phyloP scores from a whole-genome alignment of 2,888 invertebrate species.

The Apantesis nais region DNA sequence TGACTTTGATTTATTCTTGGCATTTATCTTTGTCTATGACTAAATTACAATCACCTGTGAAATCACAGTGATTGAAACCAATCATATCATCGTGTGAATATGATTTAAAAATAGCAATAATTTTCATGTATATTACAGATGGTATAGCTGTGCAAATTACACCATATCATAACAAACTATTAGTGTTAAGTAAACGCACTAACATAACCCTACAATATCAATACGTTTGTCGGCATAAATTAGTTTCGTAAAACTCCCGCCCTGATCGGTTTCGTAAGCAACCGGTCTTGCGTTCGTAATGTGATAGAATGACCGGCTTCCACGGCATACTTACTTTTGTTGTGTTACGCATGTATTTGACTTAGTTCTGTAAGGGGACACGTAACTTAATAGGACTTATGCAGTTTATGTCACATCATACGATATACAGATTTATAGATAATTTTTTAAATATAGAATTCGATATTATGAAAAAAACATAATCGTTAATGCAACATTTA shows the following conservation, averaged over 20 bases:
- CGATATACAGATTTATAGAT: not conserved
- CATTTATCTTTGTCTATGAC: no score
- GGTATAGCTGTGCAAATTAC: conserved; percentile 14
- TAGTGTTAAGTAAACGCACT: conserved; percentile 9
- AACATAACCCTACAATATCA: conserved; percentile 20
- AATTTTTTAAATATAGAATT: not conserved
- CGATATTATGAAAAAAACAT: not conserved
- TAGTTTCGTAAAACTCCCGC: conserved; percentile 35
- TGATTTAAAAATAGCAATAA: no score
- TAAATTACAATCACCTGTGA: no score
- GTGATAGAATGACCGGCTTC: conserved; percentile 16
- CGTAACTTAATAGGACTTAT: not conserved
- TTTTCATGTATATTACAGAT: no score
- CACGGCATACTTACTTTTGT: conserved; percentile 16
- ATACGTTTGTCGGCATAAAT: conserved; percentile 26
- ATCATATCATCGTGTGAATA: no score
- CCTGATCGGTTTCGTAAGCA: conserved; percentile 42
- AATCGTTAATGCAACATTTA: not conserved
- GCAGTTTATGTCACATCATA: not conserved
- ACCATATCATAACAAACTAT: conserved; percentile 14
- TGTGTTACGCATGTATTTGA: conserved; percentile 17
- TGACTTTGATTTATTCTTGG: no score
- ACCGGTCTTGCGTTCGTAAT: conserved; percentile 33
- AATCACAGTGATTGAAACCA: no score
- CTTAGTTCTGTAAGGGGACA: not conserved